Conservation (phyloP, 92 coral and sea anemone genomes). For the Muricea muricata region DNA sequence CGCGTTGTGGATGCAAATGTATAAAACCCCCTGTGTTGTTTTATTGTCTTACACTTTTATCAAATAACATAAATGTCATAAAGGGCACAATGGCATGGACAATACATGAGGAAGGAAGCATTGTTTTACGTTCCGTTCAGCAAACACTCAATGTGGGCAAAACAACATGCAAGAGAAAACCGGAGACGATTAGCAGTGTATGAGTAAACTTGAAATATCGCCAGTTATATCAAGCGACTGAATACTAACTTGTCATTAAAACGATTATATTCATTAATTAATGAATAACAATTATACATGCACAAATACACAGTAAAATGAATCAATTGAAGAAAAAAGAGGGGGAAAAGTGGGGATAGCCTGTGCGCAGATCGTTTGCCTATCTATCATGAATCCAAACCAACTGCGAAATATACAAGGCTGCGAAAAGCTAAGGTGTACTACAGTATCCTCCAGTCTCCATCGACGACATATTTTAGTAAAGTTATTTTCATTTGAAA, state of each 20-base stretch:
- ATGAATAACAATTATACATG: background rate
- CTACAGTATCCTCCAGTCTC: no score
- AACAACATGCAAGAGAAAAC: background rate
- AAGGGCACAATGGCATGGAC: conserved; percentile 30
- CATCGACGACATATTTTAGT: no score
- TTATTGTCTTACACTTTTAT: conserved; percentile 15
- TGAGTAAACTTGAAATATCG: background rate
- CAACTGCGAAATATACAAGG: background rate
- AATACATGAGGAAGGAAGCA: conserved; percentile 4
- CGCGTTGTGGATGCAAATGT: background rate
- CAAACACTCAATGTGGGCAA: conserved; percentile 10
- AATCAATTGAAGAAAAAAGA: background rate
- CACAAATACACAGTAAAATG: background rate
- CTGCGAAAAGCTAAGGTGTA: no score
- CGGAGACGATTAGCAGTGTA: background rate
- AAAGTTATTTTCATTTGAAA: no score
- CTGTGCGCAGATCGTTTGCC: background rate
- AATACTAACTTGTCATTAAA: background rate
- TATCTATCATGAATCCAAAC: background rate
- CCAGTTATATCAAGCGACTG: background rate
- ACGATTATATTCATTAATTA: background rate
- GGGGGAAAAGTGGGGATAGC: background rate
- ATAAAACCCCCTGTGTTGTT: conserved; percentile 19
- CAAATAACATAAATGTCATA: conserved; percentile 36
- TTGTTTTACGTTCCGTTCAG: conserved; percentile 8